phyloP scores from a whole-genome alignment of 2,113 vertebrate species.

The Strigops habroptila region DNA sequence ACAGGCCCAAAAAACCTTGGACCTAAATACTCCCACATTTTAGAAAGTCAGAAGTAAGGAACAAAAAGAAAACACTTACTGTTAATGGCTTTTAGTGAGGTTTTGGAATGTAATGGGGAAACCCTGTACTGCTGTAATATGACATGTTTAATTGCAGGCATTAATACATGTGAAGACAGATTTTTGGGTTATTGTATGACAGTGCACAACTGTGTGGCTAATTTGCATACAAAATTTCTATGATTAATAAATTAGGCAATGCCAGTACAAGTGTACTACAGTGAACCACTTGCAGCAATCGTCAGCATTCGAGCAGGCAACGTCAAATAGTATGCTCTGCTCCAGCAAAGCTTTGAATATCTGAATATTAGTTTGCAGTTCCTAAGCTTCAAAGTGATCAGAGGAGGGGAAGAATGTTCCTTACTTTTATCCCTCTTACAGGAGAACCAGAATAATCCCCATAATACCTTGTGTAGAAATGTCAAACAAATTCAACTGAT shows the following conservation, averaged over 20 bases:
- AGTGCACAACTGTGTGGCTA: background rate
- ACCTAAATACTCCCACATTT: background rate
- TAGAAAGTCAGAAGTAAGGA: background rate
- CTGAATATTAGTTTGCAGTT: background rate
- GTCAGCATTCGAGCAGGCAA: background rate
- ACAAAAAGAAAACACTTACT: background rate
- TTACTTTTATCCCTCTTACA: background rate
- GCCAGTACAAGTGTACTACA: background rate
- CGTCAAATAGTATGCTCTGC: background rate
- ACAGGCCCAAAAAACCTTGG: background rate
- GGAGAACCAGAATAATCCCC: background rate
- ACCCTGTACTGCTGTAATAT: background rate
- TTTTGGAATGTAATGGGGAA: background rate
- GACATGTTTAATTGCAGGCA: background rate
- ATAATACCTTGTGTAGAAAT: background rate
- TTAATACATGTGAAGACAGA: background rate
- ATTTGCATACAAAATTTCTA: background rate
- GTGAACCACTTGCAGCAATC: background rate
- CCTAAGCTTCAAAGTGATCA: background rate
- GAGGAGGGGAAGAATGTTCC: background rate
- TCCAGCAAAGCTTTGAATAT: background rate
- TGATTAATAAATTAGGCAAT: constrained; percentile 25
- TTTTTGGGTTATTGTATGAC: background rate
- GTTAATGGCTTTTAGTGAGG: background rate
- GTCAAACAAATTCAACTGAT: background rate